phyloP scores from a whole-genome alignment of 2,113 vertebrate genomes.

The Seriola quinqueradiata region DNA sequence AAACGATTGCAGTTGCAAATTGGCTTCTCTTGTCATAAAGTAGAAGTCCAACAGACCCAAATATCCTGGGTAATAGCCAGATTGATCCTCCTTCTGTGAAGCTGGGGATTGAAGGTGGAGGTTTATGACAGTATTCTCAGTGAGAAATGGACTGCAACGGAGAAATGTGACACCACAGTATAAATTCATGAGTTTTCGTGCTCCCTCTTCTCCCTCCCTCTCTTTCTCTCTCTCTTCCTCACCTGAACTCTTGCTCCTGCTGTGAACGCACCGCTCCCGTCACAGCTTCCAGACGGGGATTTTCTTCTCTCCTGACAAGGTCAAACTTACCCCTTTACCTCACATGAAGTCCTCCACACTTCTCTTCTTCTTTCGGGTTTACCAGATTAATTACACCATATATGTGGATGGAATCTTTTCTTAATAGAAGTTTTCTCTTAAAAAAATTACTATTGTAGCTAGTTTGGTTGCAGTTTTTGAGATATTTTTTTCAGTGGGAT shows the following conservation, averaged over 20 bases:
- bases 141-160: slow-evolving; percentile 66
- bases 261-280: slow-evolving; percentile 37
- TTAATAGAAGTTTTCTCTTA: neutral
- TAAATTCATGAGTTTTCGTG: slow-evolving; percentile 58
- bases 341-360: neutral
- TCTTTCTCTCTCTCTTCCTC: neutral
- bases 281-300: slow-evolving; percentile 11
- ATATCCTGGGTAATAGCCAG: slow-evolving; percentile 55
- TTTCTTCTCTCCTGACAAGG: slow-evolving; percentile 50
- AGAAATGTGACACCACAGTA: slow-evolving; percentile 61
- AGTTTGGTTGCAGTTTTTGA: too few relatives aligned
- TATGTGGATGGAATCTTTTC: slow-evolving; percentile 4
- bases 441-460: neutral
- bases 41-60: slow-evolving; percentile 40
- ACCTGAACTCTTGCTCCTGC: slow-evolving; percentile 40
- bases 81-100: slow-evolving; percentile 66
- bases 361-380: neutral
- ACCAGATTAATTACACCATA: slow-evolving; percentile 14
- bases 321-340: slow-evolving; percentile 42
- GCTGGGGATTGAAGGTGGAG: slow-evolving; percentile 54
- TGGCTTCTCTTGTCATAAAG: slow-evolving; percentile 56
- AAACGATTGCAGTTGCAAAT: slow-evolving; percentile 57
- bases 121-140: slow-evolving; percentile 67
- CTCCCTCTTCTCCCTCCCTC: neutral
- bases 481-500: too few relatives aligned